These are phyloP conservation scores for Rhea pennata DNA, from an alignment of 2,113 vertebrate genomes.

Conservation along the genomic window DNA sequence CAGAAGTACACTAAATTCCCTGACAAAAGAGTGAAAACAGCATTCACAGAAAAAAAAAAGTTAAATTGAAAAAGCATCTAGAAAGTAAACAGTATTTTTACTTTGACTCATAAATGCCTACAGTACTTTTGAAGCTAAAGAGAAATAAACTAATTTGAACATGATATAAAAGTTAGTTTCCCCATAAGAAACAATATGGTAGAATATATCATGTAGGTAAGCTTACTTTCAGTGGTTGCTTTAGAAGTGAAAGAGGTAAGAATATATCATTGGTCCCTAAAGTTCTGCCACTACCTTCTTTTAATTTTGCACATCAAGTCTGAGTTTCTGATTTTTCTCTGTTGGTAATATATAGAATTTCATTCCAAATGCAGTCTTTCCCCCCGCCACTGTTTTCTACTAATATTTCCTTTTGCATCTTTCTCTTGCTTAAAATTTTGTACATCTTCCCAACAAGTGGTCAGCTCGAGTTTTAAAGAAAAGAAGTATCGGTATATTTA, in stretches of 20 bases:
- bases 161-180: not conserved
- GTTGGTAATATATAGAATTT: not conserved
- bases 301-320: not conserved
- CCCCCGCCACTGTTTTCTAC: not conserved
- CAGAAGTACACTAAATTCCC: not conserved
- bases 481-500: not conserved
- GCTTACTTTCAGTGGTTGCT: not conserved
- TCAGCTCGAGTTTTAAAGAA: not conserved
- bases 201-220: not conserved
- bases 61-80: not conserved
- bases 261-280: not conserved
- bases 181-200: not conserved
- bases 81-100: not conserved
- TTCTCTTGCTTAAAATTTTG: not conserved
- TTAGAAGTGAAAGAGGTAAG: not conserved
- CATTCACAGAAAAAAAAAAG: not conserved
- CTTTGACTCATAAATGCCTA: not conserved
- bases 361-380: not conserved
- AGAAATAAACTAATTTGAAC: not conserved
- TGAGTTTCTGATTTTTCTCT: not conserved
- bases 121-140: not conserved
- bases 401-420: not conserved
- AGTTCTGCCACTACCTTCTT: not conserved
- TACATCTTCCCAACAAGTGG: not conserved
- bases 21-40: not conserved